Evolutionary conservation across 2,888 invertebrate genomes (phyloP).

Genomic region (Germaria angustata): DNA sequence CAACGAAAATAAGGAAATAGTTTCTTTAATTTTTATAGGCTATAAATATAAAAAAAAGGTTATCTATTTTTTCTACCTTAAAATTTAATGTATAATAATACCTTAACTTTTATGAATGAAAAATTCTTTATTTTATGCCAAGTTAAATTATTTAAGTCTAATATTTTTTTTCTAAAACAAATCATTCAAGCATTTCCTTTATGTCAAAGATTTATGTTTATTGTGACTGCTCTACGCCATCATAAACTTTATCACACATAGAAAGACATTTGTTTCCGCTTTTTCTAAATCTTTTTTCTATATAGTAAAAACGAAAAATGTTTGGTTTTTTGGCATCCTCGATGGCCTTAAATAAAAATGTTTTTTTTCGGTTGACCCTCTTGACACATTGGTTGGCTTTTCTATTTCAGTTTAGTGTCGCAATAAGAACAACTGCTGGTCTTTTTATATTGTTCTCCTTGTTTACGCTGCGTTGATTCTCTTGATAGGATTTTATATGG

Average conservation of each 20-base stretch:
- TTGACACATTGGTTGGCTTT: constrained; percentile 58
- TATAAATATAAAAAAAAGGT: not conserved
- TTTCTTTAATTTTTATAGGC: not conserved
- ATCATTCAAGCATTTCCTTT: constrained; percentile 62
- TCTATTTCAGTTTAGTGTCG: constrained; percentile 55
- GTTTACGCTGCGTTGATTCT: constrained; percentile 79
- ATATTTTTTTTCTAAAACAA: constrained; percentile 24
- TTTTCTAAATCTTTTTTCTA: not conserved
- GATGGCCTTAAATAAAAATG: constrained; percentile 52
- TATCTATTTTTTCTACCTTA: not conserved
- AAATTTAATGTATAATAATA: too few species aligned
- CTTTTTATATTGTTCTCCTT: constrained; percentile 46
- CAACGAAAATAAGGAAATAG: not conserved
- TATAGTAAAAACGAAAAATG: constrained; percentile 6
- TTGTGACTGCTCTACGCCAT: constrained; percentile 58
- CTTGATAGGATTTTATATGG: constrained; percentile 46
- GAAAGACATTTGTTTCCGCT: constrained; percentile 58
- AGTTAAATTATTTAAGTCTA: not conserved
- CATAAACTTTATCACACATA: constrained; percentile 64
- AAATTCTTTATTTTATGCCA: constrained; percentile 25
- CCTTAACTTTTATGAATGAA: too few species aligned
- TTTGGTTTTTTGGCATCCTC: constrained; percentile 53
- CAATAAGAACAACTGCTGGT: constrained; percentile 60
- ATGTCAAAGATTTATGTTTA: constrained; percentile 61
- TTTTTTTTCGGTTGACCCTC: constrained; percentile 46